These are phyloP conservation scores for Chrosomus eos DNA, from an alignment of 2,797 vertebrate genomes.

Conservation along the genomic window DNA sequence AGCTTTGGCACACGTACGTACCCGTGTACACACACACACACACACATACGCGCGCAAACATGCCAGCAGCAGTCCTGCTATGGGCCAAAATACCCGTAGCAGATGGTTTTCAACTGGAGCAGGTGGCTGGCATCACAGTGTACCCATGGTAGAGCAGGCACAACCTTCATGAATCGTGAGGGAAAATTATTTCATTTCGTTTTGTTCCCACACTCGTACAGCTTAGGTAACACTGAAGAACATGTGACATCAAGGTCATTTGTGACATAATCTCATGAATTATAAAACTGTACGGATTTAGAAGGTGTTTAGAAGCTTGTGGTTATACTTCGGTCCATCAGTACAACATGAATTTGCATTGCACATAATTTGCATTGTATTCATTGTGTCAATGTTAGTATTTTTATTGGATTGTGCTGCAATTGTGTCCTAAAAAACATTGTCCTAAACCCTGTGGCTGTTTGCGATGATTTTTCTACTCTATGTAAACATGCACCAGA, in stretches of 20 bases:
- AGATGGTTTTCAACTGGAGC: conserved; percentile 72
- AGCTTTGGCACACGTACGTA: conserved; percentile 60
- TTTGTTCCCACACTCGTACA: conserved; percentile 6
- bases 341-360: neutral
- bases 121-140: conserved; percentile 66
- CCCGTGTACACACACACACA: conserved; percentile 1
- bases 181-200: conserved; percentile 48
- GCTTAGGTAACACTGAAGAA: conserved; percentile 35
- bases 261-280: conserved; percentile 38
- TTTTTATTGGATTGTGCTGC: neutral
- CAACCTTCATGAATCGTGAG: conserved; percentile 55
- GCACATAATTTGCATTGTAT: no score
- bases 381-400: neutral
- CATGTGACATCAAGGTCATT: conserved; percentile 38
- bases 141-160: conserved; percentile 52
- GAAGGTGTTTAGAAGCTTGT: neutral
- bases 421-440: neutral
- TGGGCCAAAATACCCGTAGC: conserved; percentile 54
- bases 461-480: neutral
- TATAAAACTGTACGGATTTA: neutral
- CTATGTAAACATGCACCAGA: neutral
- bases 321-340: neutral
- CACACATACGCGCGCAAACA: conserved; percentile 28
- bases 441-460: neutral
- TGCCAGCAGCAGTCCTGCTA: conserved; percentile 33